Percentiles rank a stretch among this genome's conserved stretches.
phyloP scores from a whole-genome alignment of 1,140 invertebrate genomes.

The Sitophilus oryzae region DNA sequence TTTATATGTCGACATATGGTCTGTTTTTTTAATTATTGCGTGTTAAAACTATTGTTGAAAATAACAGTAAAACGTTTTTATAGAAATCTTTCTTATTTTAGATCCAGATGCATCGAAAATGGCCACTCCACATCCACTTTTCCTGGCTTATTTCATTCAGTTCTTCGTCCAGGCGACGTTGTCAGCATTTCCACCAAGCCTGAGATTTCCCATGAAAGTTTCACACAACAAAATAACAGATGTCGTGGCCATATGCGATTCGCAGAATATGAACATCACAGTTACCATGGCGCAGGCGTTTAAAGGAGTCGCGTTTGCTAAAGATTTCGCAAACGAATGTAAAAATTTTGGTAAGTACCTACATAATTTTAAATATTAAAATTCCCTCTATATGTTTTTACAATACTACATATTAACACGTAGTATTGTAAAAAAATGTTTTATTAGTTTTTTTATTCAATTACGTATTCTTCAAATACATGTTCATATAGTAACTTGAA shows the following conservation, averaged over 20 bases:
- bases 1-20: too few relatives aligned
- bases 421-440: too few relatives aligned
- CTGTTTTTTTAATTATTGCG: too few relatives aligned
- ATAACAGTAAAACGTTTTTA: too few relatives aligned
- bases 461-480: too few relatives aligned
- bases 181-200: slow-evolving; percentile 33
- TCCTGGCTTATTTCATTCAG: slow-evolving; percentile 6
- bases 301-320: slow-evolving; percentile 62
- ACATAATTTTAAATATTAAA: not conserved
- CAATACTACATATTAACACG: too few relatives aligned
- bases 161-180: slow-evolving; percentile 2
- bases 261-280: slow-evolving; percentile 36
- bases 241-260: slow-evolving; percentile 35
- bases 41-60: too few relatives aligned
- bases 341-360: slow-evolving; percentile 47
- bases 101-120: slow-evolving; percentile 10
- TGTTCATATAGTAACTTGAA: too few relatives aligned
- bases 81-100: slow-evolving; percentile 4
- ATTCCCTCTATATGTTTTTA: not conserved
- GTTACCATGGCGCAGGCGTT: slow-evolving; percentile 54
- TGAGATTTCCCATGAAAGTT: slow-evolving; percentile 26
- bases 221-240: slow-evolving; percentile 33
- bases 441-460: too few relatives aligned
- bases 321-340: slow-evolving; percentile 64
- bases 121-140: not conserved